These are phyloP conservation scores for Neotoxoptera formosana DNA, from an alignment of 1,140 invertebrate species.

Conservation along the genomic window DNA sequence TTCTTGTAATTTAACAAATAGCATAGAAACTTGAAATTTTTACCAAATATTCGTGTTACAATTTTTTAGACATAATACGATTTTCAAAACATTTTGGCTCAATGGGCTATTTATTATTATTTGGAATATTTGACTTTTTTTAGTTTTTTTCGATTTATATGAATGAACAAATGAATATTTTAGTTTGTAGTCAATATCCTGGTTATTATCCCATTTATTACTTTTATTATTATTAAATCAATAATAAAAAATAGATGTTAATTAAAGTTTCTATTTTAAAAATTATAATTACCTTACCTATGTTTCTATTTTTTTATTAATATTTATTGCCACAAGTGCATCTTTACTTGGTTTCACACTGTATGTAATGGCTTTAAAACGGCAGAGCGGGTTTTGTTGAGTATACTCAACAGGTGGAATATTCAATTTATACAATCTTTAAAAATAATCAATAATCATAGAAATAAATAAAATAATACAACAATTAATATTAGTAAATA, in stretches of 20 bases:
- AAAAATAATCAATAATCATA: slow-evolving; percentile 61
- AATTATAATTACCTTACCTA: slow-evolving; percentile 70
- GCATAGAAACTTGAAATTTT: too few relatives aligned
- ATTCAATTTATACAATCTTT: slow-evolving; percentile 77
- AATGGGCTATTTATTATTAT: too few relatives aligned
- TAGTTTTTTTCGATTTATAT: too few relatives aligned
- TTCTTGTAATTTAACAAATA: too few relatives aligned
- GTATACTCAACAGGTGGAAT: slow-evolving; percentile 81
- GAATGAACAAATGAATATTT: too few relatives aligned
- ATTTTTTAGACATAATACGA: too few relatives aligned
- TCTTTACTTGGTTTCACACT: slow-evolving; percentile 87
- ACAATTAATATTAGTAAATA: background rate
- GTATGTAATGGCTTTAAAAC: slow-evolving; percentile 93
- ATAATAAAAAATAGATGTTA: background rate
- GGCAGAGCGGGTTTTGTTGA: slow-evolving; percentile 87
- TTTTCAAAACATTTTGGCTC: too few relatives aligned
- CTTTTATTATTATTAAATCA: background rate
- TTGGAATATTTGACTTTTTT: too few relatives aligned
- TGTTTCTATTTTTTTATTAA: slow-evolving; percentile 81
- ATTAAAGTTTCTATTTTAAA: background rate
- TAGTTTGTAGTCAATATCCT: too few relatives aligned
- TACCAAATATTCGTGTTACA: too few relatives aligned
- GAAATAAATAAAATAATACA: slow-evolving; percentile 52
- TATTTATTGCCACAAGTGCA: slow-evolving; percentile 82
- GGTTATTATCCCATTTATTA: too few relatives aligned